Evolutionary conservation across 2,888 invertebrate species (phyloP).

Genomic region (Mythimna lalbum): DNA sequence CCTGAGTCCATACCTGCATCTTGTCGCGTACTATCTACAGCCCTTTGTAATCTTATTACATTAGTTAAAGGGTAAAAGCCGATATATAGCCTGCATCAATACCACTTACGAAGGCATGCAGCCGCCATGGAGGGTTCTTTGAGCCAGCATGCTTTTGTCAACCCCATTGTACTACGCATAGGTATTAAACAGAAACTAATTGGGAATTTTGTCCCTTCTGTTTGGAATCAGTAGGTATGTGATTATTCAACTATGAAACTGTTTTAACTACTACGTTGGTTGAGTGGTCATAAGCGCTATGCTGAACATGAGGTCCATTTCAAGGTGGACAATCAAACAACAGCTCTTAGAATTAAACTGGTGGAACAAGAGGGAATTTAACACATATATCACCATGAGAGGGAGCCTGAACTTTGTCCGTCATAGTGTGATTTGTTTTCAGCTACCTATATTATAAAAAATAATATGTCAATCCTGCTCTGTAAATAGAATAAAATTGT

Average conservation of each 20-base stretch:
- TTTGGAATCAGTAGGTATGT: constrained; percentile 22
- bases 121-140: constrained; percentile 67
- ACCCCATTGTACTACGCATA: constrained; percentile 47
- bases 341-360: too few relatives aligned
- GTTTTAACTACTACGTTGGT: not conserved
- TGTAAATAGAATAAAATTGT: too few relatives aligned
- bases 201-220: constrained; percentile 42
- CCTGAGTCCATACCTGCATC: constrained; percentile 72
- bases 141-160: constrained; percentile 63
- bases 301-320: too few relatives aligned
- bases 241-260: constrained; percentile 16
- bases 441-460: too few relatives aligned
- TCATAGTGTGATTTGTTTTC: too few relatives aligned
- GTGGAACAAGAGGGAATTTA: too few relatives aligned
- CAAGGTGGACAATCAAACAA: too few relatives aligned
- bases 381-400: too few relatives aligned
- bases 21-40: constrained; percentile 75
- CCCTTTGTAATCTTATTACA: constrained; percentile 89
- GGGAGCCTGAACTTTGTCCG: too few relatives aligned
- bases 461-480: too few relatives aligned
- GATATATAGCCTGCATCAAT: constrained; percentile 82
- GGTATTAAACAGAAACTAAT: constrained; percentile 55
- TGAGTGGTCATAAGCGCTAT: too few relatives aligned
- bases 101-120: constrained; percentile 72
- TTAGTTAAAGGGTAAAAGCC: constrained; percentile 87